Evolutionary conservation across 1,140 invertebrate species (phyloP).

Genomic region (Battus philenor): DNA sequence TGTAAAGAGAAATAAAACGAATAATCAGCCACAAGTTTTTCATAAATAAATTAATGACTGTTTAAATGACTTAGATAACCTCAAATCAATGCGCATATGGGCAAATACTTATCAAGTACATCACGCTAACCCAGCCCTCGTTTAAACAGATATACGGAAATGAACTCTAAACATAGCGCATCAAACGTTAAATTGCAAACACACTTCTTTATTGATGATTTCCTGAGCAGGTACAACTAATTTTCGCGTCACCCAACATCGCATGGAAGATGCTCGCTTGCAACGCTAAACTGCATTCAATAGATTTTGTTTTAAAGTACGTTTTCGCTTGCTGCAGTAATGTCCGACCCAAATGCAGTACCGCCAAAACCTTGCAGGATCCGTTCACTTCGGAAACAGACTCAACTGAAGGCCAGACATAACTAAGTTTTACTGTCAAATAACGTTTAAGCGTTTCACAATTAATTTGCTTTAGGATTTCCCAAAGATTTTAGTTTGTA

Average conservation of each 20-base stretch:
- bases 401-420: conserved; percentile 7
- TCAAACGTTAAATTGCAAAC: neutral
- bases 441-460: neutral
- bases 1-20: too few relatives aligned
- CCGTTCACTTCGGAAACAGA: conserved; percentile 21
- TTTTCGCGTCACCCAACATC: neutral
- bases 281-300: neutral
- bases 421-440: conserved; percentile 9
- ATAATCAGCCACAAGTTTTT: too few relatives aligned
- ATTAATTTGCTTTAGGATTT: conserved; percentile 2
- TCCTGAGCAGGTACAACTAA: conserved; percentile 1
- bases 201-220: neutral
- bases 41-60: too few relatives aligned
- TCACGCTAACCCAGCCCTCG: conserved; percentile 3
- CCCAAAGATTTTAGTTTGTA: too few relatives aligned
- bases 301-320: neutral
- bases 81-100: too few relatives aligned
- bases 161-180: neutral
- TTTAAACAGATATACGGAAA: neutral
- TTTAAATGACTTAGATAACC: too few relatives aligned
- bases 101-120: neutral
- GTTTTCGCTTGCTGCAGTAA: too few relatives aligned
- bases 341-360: conserved; percentile 16
- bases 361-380: conserved; percentile 16
- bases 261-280: conserved; percentile 1